phyloP scores from a whole-genome alignment of 1,140 invertebrate genomes.

The Ylistrum balloti region DNA sequence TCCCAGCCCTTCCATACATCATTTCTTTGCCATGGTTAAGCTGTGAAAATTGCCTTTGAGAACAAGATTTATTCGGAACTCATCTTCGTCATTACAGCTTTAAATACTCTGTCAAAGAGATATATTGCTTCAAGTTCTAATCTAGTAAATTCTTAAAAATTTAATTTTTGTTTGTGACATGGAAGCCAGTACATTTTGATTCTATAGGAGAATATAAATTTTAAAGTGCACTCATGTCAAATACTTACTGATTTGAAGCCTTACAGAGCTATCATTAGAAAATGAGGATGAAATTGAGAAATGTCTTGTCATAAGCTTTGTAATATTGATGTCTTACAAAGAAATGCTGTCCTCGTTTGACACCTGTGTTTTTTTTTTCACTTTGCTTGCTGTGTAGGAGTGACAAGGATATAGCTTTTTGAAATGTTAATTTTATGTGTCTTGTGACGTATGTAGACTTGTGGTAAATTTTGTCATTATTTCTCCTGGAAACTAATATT shows the following conservation, averaged over 20 bases:
- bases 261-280: not conserved
- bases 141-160: not conserved
- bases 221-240: conserved; percentile 12
- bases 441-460: no score
- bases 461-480: no score
- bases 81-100: not conserved
- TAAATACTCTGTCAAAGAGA: not conserved
- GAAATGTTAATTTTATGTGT: no score
- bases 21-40: not conserved
- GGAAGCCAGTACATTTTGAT: not conserved
- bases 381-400: no score
- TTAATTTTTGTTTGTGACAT: not conserved
- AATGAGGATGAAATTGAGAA: not conserved
- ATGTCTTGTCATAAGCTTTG: no score
- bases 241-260: not conserved
- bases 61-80: not conserved
- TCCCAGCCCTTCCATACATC: not conserved
- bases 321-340: no score
- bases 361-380: no score
- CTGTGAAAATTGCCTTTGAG: not conserved
- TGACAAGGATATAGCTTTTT: no score
- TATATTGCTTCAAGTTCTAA: not conserved
- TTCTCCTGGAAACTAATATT: no score
- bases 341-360: no score
- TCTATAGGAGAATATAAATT: not conserved